Evolutionary conservation across 2,797 vertebrate species (phyloP), one percentile per base, ranked within the genome.

Genomic region (Dendrocincla fuliginosa): DNA sequence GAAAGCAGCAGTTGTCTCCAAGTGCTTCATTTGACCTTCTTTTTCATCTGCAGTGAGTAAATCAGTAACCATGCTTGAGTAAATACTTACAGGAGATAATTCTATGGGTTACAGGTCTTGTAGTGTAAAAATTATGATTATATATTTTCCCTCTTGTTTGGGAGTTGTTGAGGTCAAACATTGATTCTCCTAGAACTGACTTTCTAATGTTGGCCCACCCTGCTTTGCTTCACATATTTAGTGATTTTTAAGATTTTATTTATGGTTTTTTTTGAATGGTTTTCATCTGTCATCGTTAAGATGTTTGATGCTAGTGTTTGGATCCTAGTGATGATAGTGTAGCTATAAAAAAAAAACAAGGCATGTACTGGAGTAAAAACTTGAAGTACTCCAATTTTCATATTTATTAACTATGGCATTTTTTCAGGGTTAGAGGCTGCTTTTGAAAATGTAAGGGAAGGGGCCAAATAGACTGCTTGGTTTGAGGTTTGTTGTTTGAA

Each of bases 301-400:
- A 41, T 50, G 27, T 28, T 50, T 50, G 28, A 18, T 52, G 28
- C 28, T 30, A 30, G 50, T 30, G 50, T 52, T 52, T 52, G 10
- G 28, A 18, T 52, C 28, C 50, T 18, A 30, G 16, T 52, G 50
- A 30, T 52, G 50, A 28, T 52, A 17, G 28, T 95, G 98, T 98
- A 97, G 96, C 97, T 96, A 96, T 96, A 95, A 90, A 92, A 90
- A 93, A 93, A 79, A 61, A 94, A 39, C 1, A 95, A 95, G 93
- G 85, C 92, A 90, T 78, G 96, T 90, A 95, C 96, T 91, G 87
- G 97, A 98, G 97, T 96, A 93, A 97, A 89, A 97, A 95, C 95
- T 93, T 95, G 91, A 92, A 97, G 97, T 93, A 96, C 94, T 97
- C 97, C 91, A 93, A 90, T 93, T 97, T 91, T 95, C 92, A n/a